Evolutionary conservation across 2,113 vertebrate genomes (phyloP).

Genomic region (Ceyx cyanopectus): DNA sequence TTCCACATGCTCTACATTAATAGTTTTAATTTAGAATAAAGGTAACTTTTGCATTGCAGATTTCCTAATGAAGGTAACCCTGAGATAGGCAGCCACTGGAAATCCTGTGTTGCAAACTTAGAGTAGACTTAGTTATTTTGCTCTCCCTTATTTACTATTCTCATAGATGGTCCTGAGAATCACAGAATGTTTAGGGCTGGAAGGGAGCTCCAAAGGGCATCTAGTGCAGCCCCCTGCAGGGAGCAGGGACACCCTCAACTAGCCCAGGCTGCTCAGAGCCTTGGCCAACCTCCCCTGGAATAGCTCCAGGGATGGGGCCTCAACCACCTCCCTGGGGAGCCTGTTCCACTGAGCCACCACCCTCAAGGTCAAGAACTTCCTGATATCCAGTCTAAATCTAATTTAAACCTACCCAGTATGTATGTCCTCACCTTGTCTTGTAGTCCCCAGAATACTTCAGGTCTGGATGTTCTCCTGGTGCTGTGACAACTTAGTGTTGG

Average conservation of each 20-base stretch:
- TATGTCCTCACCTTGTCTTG: rapidly evolving
- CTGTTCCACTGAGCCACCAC: too few species aligned
- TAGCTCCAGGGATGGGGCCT: too few species aligned
- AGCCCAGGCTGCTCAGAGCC: too few species aligned
- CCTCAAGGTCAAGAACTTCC: too few species aligned
- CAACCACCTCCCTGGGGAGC: too few species aligned
- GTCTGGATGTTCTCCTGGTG: not conserved
- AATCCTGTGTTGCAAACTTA: not conserved
- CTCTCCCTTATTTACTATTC: not conserved
- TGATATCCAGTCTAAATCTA: too few species aligned
- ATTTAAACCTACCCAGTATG: not conserved
- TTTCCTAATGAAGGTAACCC: not conserved
- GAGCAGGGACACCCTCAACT: too few species aligned
- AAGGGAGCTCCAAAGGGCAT: too few species aligned
- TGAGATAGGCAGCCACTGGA: not conserved
- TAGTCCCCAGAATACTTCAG: not conserved
- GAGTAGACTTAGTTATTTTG: not conserved
- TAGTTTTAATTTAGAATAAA: not conserved
- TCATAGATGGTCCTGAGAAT: not conserved
- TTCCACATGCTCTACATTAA: rapidly evolving
- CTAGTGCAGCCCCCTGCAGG: too few species aligned
- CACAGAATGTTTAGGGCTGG: too few species aligned
- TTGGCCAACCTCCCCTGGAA: too few species aligned
- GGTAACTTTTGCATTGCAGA: rapidly evolving
- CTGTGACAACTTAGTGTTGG: not conserved